phyloP scores from a whole-genome alignment of 2,888 invertebrate species.

The Lydus trimaculatus region DNA sequence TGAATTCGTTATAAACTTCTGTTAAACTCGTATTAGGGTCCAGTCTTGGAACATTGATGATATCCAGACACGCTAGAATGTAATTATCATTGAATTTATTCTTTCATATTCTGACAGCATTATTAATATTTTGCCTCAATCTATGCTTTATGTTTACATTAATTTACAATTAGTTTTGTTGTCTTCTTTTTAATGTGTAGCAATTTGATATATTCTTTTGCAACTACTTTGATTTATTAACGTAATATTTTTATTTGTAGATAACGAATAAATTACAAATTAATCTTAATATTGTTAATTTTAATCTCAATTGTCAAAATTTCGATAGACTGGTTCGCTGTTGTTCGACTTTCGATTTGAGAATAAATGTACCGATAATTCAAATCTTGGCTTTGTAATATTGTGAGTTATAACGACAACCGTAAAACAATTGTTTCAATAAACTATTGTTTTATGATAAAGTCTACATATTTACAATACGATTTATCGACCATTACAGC shows the following conservation, averaged over 20 bases:
- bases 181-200: constrained; percentile 17
- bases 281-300: not conserved
- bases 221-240: constrained; percentile 14
- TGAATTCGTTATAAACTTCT: constrained; percentile 20
- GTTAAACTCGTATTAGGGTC: constrained; percentile 38
- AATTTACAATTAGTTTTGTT: constrained; percentile 47
- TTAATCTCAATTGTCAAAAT: too few relatives aligned
- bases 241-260: not conserved
- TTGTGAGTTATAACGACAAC: constrained; percentile 25
- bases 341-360: too few relatives aligned
- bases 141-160: constrained; percentile 51
- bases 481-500: constrained; percentile 9
- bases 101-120: constrained; percentile 52
- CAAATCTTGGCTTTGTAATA: constrained; percentile 29
- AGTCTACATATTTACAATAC: constrained; percentile 11
- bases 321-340: too few relatives aligned
- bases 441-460: constrained; percentile 29
- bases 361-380: constrained; percentile 16
- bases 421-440: constrained; percentile 25
- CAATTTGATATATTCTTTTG: constrained; percentile 11
- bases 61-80: constrained; percentile 52
- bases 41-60: constrained; percentile 45
- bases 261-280: not conserved
- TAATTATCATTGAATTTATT: constrained; percentile 56
- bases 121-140: constrained; percentile 50